Conservation (phyloP, 92 coral and sea anemone genomes). For the Epizoanthus illoricatus region DNA sequence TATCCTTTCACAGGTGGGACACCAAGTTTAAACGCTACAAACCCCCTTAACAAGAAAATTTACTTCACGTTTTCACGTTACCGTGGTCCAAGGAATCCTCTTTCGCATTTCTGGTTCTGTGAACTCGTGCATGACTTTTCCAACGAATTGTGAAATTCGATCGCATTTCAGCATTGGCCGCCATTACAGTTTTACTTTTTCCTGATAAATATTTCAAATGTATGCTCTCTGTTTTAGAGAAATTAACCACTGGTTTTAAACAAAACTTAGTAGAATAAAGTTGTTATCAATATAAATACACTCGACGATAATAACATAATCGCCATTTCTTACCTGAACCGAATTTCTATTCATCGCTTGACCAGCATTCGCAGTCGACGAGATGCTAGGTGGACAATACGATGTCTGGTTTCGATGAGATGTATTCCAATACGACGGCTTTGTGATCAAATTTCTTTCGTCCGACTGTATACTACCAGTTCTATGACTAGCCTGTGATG, state of each 20-base stretch:
- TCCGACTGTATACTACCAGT: slow-evolving; percentile 68
- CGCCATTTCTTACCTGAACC: slow-evolving; percentile 72
- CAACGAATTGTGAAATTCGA: slow-evolving; percentile 71
- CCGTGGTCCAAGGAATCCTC: slow-evolving; percentile 35
- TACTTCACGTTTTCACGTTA: slow-evolving; percentile 14
- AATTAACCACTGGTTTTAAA: slow-evolving; percentile 24
- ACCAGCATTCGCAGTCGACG: slow-evolving; percentile 63
- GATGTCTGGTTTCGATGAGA: slow-evolving; percentile 36
- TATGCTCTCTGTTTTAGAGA: slow-evolving; percentile 49
- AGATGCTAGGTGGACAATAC: slow-evolving; percentile 54
- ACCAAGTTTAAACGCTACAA: slow-evolving; percentile 68
- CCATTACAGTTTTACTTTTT: slow-evolving; percentile 67
- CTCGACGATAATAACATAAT: slow-evolving; percentile 40
- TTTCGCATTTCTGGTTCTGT: slow-evolving; percentile 2
- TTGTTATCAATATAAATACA: slow-evolving; percentile 36
- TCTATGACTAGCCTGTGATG: slow-evolving; percentile 67
- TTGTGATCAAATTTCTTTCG: slow-evolving; percentile 77
- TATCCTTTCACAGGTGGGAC: slow-evolving; percentile 62
- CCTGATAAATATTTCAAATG: slow-evolving; percentile 88
- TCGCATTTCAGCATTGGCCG: slow-evolving; percentile 82
- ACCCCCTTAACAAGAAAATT: slow-evolving; percentile 54
- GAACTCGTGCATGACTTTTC: slow-evolving; percentile 38
- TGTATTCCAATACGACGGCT: slow-evolving; percentile 32
- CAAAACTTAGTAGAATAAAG: slow-evolving; percentile 15
- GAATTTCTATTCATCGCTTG: slow-evolving; percentile 67